Base-by-base conservation (phyloP, 2,113 vertebrate genomes). In the Ictalurus furcatus region DNA sequence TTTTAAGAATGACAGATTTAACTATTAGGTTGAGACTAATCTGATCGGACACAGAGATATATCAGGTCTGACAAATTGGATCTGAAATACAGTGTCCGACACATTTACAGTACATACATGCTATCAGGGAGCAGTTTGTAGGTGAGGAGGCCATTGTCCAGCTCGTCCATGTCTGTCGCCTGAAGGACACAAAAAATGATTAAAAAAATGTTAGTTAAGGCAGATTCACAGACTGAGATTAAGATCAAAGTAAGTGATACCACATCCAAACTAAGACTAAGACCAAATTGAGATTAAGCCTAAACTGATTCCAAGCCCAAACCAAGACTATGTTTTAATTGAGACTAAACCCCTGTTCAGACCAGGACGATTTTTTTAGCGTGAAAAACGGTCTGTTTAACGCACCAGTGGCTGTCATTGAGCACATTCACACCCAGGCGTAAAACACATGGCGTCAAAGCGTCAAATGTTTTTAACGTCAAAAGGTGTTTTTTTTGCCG, bases 131-230 rank as follows among this genome's bases (percentile, higher is more conserved):
- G 94, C 90, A 99, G 95, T 59, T 63, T 93, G 92, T 99, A 99
- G 65, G 95, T 97, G 91, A 99, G 93, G 0, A 54, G 92, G 76
- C 93, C 96, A 89, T 93, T 58, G 80, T 95, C 91, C 13, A 97
- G 96, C 0, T 94, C 96, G 91, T 99, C 98, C 0, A 90, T 94
- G 92, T 99, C 98, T 0, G 92, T 91, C 84, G 98, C 98, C 98
- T 99, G 74, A 48, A 88, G 88, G 71, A 89, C 69, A 85, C 48
- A 88, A 84, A 58, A 54, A 28, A 61, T 21, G 13, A 65, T 34
- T 56, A 25, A 34, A 58, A 25, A 34, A 2, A 56, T 1, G 30
- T 83, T 56, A 59, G 34, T 40, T 52, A 73, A 87, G 59, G 21
- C 23, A 28, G 23, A 84, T 13, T 17, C 19, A 61, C 8, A 63